A percentile compares a stretch with the other conserved stretches of the same genome.
These are phyloP conservation scores for Slavum lentiscoides DNA, from an alignment of 2,888 invertebrate genomes.

Conservation along the genomic window DNA sequence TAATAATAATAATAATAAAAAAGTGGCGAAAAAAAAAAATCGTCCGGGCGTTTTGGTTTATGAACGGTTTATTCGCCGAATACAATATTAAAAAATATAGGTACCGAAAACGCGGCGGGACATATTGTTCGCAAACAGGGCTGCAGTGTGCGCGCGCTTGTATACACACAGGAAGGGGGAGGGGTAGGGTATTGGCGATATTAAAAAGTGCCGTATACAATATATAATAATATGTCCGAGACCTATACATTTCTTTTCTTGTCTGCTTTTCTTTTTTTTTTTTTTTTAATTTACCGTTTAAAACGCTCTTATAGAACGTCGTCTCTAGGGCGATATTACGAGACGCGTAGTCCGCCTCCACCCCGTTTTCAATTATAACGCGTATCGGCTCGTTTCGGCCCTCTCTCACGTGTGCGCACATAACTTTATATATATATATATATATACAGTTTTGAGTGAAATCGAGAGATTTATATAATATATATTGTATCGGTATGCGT, in stretches of 20 bases:
- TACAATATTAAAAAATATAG: constrained; percentile 52
- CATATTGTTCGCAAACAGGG: constrained; percentile 47
- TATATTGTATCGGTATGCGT: constrained; percentile 1
- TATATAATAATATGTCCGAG: constrained; percentile 41
- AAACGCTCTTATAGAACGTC: constrained; percentile 35
- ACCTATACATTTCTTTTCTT: constrained; percentile 10
- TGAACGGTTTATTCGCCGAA: constrained; percentile 52
- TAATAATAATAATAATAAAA: constrained; percentile 46
- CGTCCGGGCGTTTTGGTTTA: constrained; percentile 52
- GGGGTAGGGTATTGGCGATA: constrained; percentile 40
- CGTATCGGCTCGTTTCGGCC: background rate
- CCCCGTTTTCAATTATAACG: constrained; percentile 46
- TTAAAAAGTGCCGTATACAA: constrained; percentile 47
- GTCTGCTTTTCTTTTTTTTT: no score
- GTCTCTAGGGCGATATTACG: constrained; percentile 48
- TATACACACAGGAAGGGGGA: no score
- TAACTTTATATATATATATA: constrained; percentile 5
- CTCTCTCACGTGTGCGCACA: background rate
- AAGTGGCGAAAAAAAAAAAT: background rate
- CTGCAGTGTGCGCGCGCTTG: background rate
- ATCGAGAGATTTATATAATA: constrained; percentile 48
- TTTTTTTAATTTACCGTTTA: constrained; percentile 50
- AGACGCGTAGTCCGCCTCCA: no score
- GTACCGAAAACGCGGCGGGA: constrained; percentile 27
- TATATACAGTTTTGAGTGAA: constrained; percentile 29